These are phyloP conservation scores for Virgularia gustaviana DNA, from an alignment of 92 coral and sea anemone genomes.

Conservation along the genomic window DNA sequence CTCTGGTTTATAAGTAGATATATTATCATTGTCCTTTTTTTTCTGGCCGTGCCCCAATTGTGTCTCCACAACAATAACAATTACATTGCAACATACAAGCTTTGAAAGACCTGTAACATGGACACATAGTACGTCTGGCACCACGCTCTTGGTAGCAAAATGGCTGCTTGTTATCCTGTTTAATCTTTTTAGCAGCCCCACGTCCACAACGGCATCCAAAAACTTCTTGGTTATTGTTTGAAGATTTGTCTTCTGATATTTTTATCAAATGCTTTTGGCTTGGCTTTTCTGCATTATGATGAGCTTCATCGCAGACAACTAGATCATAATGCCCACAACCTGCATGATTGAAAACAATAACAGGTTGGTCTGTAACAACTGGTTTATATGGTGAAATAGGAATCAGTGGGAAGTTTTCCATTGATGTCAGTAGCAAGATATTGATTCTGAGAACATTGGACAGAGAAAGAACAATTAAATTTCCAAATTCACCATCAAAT, in stretches of 20 bases:
- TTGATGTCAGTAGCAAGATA: conserved; percentile 37
- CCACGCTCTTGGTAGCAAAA: conserved; percentile 1
- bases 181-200: background rate
- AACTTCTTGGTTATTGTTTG: background rate
- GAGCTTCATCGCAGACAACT: background rate
- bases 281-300: background rate
- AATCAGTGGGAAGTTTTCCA: conserved; percentile 47
- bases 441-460: conserved; percentile 33
- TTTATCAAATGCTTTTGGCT: background rate
- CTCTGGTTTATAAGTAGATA: background rate
- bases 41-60: background rate
- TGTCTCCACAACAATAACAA: background rate
- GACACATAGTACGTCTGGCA: conserved; percentile 1
- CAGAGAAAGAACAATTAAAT: conserved; percentile 36
- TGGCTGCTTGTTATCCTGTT: background rate
- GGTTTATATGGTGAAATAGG: too few species aligned
- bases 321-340: background rate
- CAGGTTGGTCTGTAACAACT: too few species aligned
- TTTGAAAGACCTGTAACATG: background rate
- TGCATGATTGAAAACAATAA: background rate
- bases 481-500: conserved; percentile 42
- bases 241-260: too few species aligned
- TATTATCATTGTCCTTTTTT: too few species aligned
- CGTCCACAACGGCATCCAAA: conserved; percentile 4
- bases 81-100: background rate